phyloP scores from a whole-genome alignment of 2,113 vertebrate genomes.

The Rafetus swinhoei region DNA sequence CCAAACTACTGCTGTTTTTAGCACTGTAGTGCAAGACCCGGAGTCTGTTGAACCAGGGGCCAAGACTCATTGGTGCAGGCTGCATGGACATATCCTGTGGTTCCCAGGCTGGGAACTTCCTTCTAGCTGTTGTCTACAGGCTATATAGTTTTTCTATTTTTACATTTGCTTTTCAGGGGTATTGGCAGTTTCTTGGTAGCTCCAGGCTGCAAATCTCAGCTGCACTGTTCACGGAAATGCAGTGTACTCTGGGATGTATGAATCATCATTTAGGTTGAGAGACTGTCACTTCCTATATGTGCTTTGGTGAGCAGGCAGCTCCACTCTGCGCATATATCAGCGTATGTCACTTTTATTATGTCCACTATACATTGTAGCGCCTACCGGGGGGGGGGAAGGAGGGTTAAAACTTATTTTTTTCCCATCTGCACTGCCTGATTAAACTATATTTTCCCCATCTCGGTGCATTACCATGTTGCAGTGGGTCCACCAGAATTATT shows the following conservation, averaged over 20 bases:
- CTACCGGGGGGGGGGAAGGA: neutral
- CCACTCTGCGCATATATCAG: neutral
- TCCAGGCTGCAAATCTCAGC: neutral
- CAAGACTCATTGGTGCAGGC: too few species aligned
- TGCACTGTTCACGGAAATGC: accelerated
- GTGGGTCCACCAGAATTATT: too few species aligned
- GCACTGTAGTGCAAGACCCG: too few species aligned
- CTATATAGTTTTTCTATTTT: neutral
- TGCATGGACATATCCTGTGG: too few species aligned
- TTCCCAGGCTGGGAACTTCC: neutral
- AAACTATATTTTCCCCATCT: too few species aligned
- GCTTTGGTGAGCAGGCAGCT: neutral
- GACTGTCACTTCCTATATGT: neutral
- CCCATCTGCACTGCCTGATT: too few species aligned
- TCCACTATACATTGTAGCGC: neutral
- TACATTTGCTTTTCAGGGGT: neutral
- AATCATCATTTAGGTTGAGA: neutral
- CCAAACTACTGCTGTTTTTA: too few species aligned
- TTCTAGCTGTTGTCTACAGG: neutral
- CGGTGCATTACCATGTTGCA: too few species aligned
- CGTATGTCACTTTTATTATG: neutral
- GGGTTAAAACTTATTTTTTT: too few species aligned
- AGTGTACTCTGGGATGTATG: accelerated
- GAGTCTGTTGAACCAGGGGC: too few species aligned
- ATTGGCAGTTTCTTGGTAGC: neutral